A percentile compares a stretch with the other conserved stretches of the same genome.
Evolutionary conservation across 2,888 invertebrate genomes (phyloP).

Genomic region (Bembecia ichneumoniformis): DNA sequence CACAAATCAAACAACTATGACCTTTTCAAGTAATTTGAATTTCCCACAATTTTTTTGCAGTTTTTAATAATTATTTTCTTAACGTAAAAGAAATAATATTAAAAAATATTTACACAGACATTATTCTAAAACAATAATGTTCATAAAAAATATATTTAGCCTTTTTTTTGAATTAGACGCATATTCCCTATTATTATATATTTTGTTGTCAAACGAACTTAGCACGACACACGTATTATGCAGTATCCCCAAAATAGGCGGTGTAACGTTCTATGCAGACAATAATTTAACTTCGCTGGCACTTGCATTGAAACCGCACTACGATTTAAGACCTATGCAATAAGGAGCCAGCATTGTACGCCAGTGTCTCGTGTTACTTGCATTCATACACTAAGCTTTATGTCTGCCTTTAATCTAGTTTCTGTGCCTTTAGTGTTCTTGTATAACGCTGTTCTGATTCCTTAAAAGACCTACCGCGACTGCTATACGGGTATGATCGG

Average conservation of each 20-base stretch:
- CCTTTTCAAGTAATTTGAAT: too few species aligned
- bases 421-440: slow-evolving; percentile 23
- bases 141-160: too few species aligned
- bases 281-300: slow-evolving; percentile 68
- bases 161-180: too few species aligned
- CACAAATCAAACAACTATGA: too few species aligned
- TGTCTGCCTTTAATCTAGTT: slow-evolving; percentile 27
- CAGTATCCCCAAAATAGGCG: slow-evolving; percentile 34
- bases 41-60: too few species aligned
- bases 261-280: slow-evolving; percentile 60
- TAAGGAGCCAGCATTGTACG: slow-evolving; percentile 65
- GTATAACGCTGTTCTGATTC: neutral
- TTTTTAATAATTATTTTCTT: too few species aligned
- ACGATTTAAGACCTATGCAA: slow-evolving; percentile 70
- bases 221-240: slow-evolving; percentile 39
- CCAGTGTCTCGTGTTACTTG: slow-evolving; percentile 57
- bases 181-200: slow-evolving; percentile 12
- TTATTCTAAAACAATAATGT: too few species aligned
- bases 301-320: slow-evolving; percentile 67
- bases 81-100: too few species aligned
- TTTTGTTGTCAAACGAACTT: slow-evolving; percentile 30
- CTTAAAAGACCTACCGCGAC: neutral
- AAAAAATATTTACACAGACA: too few species aligned
- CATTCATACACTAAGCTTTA: slow-evolving; percentile 48
- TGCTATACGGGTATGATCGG: neutral